Base-by-base conservation (phyloP, 1,140 invertebrate species). In the Yoshiicerus persimilis region DNA sequence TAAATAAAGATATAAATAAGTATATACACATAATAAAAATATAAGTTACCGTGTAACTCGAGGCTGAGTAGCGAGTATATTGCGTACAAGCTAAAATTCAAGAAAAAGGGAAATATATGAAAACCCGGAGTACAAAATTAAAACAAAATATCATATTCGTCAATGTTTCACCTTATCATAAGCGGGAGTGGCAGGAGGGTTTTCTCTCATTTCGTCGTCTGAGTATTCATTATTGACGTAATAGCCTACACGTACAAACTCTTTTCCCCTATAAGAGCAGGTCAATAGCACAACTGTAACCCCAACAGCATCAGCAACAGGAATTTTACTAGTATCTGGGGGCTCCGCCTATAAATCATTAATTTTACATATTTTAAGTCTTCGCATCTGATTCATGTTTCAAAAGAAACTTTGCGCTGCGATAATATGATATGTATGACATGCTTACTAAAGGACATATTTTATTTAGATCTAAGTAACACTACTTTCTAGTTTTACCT, bases 211-310 rank as follows among this genome's bases (percentile, higher is more conserved):
- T 92, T 99, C 98, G 16, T 87, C 80, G 92, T 99, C 98, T 30
- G 94, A 95, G 92, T 99, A 99, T 92, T 99, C 98, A 92, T 99
- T 99, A 91, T 99, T 99, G 70, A 99, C 99, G 92, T 99, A 99
- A 93, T 99, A 99, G 13, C 99, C 98, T 25, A 99, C 97, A 89
- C 98, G 93, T 2, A 99, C 98, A 92, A 99, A 99, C 93, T 99
- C 98, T 91, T 98, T 97, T 10, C 95, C 94, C 91, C 95, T 93
- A 91, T 99, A 99, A 0, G 97, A 98, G 93, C 98, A 99, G 1
- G 98, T 99, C 75, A 99, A 93, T 32, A 99, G 93, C 0, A 99
- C 97, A 10, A 99, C 98, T 0, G 98, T 99, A 0, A 99, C 98
- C 23, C 99, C 99, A 23, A 99, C 94, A 62, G 97, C 97, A 94